A percentile compares a stretch with the other conserved stretches of the same genome.
phyloP scores from a whole-genome alignment of 35 echinoderm and acorn worm genomes.

The Nesometra sesokonis region DNA sequence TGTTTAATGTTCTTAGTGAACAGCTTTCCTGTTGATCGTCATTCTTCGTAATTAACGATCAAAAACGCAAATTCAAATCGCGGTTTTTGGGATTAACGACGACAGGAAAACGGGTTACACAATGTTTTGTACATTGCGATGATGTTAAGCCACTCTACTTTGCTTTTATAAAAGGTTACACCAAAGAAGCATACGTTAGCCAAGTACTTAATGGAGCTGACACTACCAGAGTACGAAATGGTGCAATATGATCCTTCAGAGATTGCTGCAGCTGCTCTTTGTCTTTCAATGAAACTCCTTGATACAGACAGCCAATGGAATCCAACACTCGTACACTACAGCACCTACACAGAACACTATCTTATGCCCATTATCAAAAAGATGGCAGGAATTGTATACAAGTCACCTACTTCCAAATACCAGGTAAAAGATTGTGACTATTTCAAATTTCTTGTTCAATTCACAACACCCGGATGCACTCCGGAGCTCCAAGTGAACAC shows the following conservation, averaged over 20 bases:
- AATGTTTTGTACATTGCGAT: too few relatives aligned
- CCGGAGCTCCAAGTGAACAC: too few relatives aligned
- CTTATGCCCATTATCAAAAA: constrained; percentile 55
- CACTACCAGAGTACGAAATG: constrained; percentile 75
- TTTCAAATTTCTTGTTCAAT: too few relatives aligned
- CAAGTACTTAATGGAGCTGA: constrained; percentile 96
- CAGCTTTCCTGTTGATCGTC: too few relatives aligned
- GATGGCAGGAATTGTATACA: constrained; percentile 41
- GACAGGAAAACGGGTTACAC: too few relatives aligned
- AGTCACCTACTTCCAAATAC: constrained; percentile 56
- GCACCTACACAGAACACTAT: constrained; percentile 56
- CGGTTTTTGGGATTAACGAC: too few relatives aligned
- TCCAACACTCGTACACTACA: constrained; percentile 64
- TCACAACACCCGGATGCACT: too few relatives aligned
- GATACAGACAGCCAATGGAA: constrained; percentile 51
- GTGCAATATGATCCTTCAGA: constrained; percentile 92
- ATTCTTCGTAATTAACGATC: too few relatives aligned
- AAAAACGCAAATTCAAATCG: too few relatives aligned
- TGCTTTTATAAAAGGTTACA: constrained; percentile 43
- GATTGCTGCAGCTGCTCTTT: constrained; percentile 89
- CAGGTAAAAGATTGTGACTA: constrained; percentile 46
- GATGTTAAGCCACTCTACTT: too few relatives aligned
- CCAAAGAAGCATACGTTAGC: constrained; percentile 78
- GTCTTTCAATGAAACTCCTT: constrained; percentile 50
- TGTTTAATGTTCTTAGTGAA: too few relatives aligned